Base-by-base conservation (phyloP, 2,888 invertebrate genomes). In the Nudaria mundana region DNA sequence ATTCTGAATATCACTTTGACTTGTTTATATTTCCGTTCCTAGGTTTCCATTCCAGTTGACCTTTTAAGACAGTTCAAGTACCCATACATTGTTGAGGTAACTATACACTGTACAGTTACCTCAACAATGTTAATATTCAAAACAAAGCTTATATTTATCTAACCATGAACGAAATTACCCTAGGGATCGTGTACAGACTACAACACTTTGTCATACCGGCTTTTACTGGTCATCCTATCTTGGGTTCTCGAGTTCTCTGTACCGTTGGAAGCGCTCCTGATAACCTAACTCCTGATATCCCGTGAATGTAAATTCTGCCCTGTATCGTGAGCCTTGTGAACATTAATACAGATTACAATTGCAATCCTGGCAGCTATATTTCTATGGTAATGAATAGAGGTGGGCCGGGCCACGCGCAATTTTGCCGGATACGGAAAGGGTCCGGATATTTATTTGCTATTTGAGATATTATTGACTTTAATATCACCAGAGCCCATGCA, bases 281-380 rank as follows among this genome's bases (percentile, higher is more conserved):
- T 81, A 81, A 81, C 81, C 81, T 57, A 60, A 30, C 44, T 66
- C 46, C 51, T 46, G 66, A 67, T 71, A 71, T 53, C 56, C 39
- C 52, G 63, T 66, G 69, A 66, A 73, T 67, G 73, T 77, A 79
- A 76, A 80, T 56, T 45, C 39, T 36, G 33, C 14, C 36, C 40
- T 23, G 52, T 44, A 43, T 35, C 28, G 15, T 24, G 12, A 31
- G 18, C 24, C 30, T 14, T 25, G 42, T 39, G 49, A 45, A 44
- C 56, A 45, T 46, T 52, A 58, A 58, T 55, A 47, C 49, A 52
- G 55, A 59, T 61, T 55, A 59, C 53, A 37, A 52, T 59, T 59
- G 40, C 41, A 36, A 37, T 33, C 37, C 35, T 45, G 33, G 25
- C 43, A 29, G 36, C 40, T 31, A 44, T 55, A 52, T 57, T 56